These are phyloP conservation scores for Sardinella longiceps DNA, from an alignment of 2,797 vertebrate genomes.

Conservation along the genomic window DNA sequence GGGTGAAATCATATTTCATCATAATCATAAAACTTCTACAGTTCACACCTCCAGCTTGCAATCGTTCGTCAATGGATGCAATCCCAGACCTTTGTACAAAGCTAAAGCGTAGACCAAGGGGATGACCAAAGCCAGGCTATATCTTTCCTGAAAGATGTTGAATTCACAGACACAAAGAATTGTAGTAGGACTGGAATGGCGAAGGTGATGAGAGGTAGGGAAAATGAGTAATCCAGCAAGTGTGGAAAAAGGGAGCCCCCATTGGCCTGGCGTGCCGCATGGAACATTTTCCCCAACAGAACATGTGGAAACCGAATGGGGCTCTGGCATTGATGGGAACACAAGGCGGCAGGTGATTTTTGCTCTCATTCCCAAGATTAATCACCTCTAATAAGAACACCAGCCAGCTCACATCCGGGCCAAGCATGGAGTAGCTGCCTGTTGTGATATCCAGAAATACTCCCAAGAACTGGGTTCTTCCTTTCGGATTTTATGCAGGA, in stretches of 20 bases:
- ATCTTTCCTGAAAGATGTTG: background rate
- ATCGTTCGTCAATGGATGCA: no score
- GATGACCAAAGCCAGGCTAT: no score
- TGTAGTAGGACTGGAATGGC: slow-evolving; percentile 23
- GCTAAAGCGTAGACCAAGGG: no score
- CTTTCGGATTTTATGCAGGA: background rate
- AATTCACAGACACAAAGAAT: slow-evolving; percentile 28
- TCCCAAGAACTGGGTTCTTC: slow-evolving; percentile 41
- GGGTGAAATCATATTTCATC: no score
- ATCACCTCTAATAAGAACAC: slow-evolving; percentile 63
- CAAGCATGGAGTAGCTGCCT: slow-evolving; percentile 42
- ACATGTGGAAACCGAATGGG: slow-evolving; percentile 63
- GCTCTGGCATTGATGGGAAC: slow-evolving; percentile 64
- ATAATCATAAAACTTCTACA: no score
- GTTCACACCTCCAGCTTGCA: no score
- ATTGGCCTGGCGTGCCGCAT: slow-evolving; percentile 64
- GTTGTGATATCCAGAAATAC: slow-evolving; percentile 47
- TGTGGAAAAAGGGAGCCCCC: slow-evolving; percentile 64
- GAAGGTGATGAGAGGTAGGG: slow-evolving; percentile 35
- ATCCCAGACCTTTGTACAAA: no score
- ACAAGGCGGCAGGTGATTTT: slow-evolving; percentile 70
- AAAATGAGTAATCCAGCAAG: slow-evolving; percentile 60
- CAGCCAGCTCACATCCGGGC: slow-evolving; percentile 53
- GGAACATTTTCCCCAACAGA: slow-evolving; percentile 70
- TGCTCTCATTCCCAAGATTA: slow-evolving; percentile 60